phyloP scores from a whole-genome alignment of 2,797 vertebrate species.

The Notolepis coatsorum region DNA sequence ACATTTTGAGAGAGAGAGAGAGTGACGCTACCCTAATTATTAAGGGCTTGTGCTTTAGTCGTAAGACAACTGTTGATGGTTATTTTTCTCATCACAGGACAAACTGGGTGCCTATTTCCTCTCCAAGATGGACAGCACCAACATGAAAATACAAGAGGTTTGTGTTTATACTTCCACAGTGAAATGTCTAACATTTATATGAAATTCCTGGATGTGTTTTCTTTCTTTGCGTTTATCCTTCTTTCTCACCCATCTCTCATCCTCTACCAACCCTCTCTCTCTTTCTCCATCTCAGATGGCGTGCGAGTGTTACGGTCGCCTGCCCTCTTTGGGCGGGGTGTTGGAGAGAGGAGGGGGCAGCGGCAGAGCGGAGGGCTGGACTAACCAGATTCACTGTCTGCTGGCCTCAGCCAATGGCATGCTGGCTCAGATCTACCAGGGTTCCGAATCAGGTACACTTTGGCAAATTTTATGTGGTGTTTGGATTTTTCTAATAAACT shows the following conservation, averaged over 20 bases:
- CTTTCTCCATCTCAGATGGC: slow-evolving; percentile 77
- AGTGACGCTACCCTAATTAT: too few species aligned
- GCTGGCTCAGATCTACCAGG: slow-evolving; percentile 85
- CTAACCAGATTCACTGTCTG: slow-evolving; percentile 88
- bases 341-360: slow-evolving; percentile 81
- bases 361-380: slow-evolving; percentile 88
- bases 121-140: slow-evolving; percentile 86
- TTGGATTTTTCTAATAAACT: not conserved
- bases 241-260: not conserved
- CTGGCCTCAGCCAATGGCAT: slow-evolving; percentile 85
- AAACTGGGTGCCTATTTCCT: slow-evolving; percentile 90
- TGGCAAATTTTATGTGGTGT: not conserved
- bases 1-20: too few species aligned
- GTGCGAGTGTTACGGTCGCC: slow-evolving; percentile 86
- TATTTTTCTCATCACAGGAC: slow-evolving; percentile 79
- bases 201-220: not conserved
- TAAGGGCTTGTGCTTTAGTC: too few species aligned
- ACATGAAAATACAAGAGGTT: slow-evolving; percentile 88
- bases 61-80: too few species aligned
- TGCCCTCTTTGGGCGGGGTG: slow-evolving; percentile 88
- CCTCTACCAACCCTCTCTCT: not conserved
- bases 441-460: slow-evolving; percentile 81
- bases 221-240: not conserved
- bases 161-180: slow-evolving; percentile 17
- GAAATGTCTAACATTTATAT: not conserved